These are phyloP conservation scores for Galerucella pusilla DNA, from an alignment of 2,888 invertebrate species.

Conservation along the genomic window DNA sequence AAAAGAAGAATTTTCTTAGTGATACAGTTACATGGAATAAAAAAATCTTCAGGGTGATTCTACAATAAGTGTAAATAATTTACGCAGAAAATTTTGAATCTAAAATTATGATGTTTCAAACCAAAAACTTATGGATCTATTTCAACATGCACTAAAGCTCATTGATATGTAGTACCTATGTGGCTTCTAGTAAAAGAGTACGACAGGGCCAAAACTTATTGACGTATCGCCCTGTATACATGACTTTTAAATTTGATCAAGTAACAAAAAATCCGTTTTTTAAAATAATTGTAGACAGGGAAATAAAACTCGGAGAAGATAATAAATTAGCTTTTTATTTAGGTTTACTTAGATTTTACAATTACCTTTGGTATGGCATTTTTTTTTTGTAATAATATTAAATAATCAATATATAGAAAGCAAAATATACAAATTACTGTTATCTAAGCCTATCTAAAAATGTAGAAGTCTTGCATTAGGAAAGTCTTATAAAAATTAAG, in stretches of 20 bases:
- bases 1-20: neutral
- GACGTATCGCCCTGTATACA: too few relatives aligned
- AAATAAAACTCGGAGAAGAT: slow-evolving; percentile 17
- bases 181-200: too few relatives aligned
- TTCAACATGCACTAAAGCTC: too few relatives aligned
- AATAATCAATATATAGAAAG: slow-evolving; percentile 16
- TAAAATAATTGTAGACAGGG: too few relatives aligned
- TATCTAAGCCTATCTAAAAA: slow-evolving; percentile 15
- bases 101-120: too few relatives aligned
- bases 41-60: neutral
- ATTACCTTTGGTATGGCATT: slow-evolving; percentile 41
- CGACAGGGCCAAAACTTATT: too few relatives aligned
- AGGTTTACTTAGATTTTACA: slow-evolving; percentile 20
- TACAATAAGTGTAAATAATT: too few relatives aligned
- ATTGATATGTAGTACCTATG: too few relatives aligned
- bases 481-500: slow-evolving; percentile 21
- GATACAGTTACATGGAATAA: neutral
- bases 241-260: too few relatives aligned
- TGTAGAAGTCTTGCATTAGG: slow-evolving; percentile 7
- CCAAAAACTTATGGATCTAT: too few relatives aligned
- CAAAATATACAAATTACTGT: slow-evolving; percentile 30
- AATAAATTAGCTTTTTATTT: slow-evolving; percentile 45
- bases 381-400: slow-evolving; percentile 15
- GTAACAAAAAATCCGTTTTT: too few relatives aligned
- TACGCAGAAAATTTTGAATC: too few relatives aligned